Base-by-base conservation (phyloP, 2,113 vertebrate genomes). In the Tupaia tana region DNA sequence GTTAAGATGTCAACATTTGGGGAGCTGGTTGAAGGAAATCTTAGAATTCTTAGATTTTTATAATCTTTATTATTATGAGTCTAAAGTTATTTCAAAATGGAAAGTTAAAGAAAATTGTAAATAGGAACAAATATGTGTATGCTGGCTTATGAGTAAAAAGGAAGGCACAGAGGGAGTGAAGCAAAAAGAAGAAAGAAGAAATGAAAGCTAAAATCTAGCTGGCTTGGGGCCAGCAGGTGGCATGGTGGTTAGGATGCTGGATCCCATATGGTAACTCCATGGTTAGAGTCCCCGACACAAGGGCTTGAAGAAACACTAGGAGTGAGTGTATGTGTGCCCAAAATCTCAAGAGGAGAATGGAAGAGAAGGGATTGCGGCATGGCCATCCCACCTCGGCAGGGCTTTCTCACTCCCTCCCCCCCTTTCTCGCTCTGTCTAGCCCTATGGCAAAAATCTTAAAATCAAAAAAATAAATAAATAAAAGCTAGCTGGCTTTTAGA, bases 41-140 rank as follows among this genome's bases (percentile, higher is more conserved):
- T 31, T 66, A 96, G 22, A 86, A 90, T 66, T 94, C 34, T 95
- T 93, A 74, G 59, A 82, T 73, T 70, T 91, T 78, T 85, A 27
- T 22, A 25, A 74, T 74, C 25, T 22, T 89, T 94, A 93, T 88
- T 94, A 93, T 88, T 75, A 79, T 74, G 43, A 87, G 27, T 20
- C 13, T 90, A 80, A 87, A 95, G 80, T 90, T 92, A 92, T 92
- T 88, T 85, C 94, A 90, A 77, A 74, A 61, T 70, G 78, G 54
- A 96, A 69, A 84, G 24, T 71, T 89, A 79, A 66, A 31, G 3
- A 73, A 83, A 81, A 25, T 14, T n/a, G 86, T 74, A 78, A 88
- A 73, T 34, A 93, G 83, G 61, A 85, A 89, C 78, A 89, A 73
- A 29, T 54, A 64, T 54, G 69, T 15, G 54, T 91, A 22, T 91